These are phyloP conservation scores for Diceros bicornis DNA, from an alignment of 2,797 vertebrate species.

Conservation along the genomic window DNA sequence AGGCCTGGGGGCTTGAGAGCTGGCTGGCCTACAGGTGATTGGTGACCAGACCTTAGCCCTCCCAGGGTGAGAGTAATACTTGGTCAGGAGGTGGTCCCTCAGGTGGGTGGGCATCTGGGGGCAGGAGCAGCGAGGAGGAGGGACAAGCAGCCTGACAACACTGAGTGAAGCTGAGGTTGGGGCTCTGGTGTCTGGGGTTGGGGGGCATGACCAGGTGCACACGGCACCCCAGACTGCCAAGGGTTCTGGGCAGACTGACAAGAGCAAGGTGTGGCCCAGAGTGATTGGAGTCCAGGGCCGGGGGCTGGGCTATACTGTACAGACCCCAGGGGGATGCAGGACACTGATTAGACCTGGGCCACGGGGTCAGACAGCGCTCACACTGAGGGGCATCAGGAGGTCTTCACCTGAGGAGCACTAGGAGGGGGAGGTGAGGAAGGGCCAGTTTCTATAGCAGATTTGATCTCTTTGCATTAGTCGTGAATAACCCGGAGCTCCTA, in stretches of 20 bases:
- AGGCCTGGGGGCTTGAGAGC: background rate
- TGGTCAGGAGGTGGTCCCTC: background rate
- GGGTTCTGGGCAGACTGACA: background rate
- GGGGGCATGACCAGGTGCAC: background rate
- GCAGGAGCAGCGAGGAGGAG: background rate
- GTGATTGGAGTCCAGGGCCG: background rate
- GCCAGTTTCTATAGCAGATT: background rate
- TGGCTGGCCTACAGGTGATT: background rate
- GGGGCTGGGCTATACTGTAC: background rate
- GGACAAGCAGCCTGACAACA: fast-evolving
- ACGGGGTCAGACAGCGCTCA: background rate
- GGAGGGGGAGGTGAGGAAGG: background rate
- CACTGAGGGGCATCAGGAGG: fast-evolving
- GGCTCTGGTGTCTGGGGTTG: background rate
- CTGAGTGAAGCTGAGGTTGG: background rate
- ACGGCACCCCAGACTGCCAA: background rate
- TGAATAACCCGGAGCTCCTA: background rate
- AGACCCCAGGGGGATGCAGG: background rate
- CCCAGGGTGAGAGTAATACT: background rate
- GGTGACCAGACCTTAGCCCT: background rate
- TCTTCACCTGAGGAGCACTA: background rate
- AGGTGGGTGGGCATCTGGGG: background rate
- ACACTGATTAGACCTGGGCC: background rate
- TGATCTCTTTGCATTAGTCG: background rate
- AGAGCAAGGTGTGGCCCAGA: background rate